Base-by-base conservation (phyloP, 2,797 vertebrate genomes). In the Platalea minor region DNA sequence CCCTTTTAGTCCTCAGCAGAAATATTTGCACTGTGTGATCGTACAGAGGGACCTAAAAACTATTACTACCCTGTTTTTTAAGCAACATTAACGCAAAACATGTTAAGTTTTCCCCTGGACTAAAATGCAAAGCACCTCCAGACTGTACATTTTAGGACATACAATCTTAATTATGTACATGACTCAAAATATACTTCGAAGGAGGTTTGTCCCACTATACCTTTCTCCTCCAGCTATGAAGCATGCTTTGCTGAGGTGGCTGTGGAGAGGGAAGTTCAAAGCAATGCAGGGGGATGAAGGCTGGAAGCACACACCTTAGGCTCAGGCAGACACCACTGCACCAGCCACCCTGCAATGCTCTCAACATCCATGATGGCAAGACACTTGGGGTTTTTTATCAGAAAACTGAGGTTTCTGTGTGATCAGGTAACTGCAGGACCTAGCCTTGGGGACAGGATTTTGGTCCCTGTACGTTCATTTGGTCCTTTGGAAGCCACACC, bases 351-450 rank as follows among this genome's bases (percentile, higher is more conserved):
- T 54, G 41, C 17, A 69, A 35, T 65, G 19, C 5, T 67, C 35
- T 63, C 33, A 76, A 7, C 17, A 77, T 9, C 21, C 26, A 15
- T 18, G 3, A 5, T 20, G 17, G 13, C 6, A 53, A 51, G 9
- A 56, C 10, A 21, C 2, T 24, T 54, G 7, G 5, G 4, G 0
- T 2, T 20, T 73, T 63, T 78, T 20, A 20, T 17, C 3, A 23
- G 79, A 72, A 23, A 48, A 2, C 0, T 9, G 16, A 57, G 5
- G 17, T 21, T 73, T 65, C 17, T 74, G 3, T 64, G 28, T 21
- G 43, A 56, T 26, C 12, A 20, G 9, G 7, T 33, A 43, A 33
- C 10, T 57, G 57, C 61, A 78, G 24, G 11, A 89, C 16, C 12
- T 39, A 31, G 26, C 13, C 24, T 3, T 45, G 28, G 19, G 33